Evolutionary conservation across 2,888 invertebrate species (phyloP).

Genomic region (Eupeodes luniger): DNA sequence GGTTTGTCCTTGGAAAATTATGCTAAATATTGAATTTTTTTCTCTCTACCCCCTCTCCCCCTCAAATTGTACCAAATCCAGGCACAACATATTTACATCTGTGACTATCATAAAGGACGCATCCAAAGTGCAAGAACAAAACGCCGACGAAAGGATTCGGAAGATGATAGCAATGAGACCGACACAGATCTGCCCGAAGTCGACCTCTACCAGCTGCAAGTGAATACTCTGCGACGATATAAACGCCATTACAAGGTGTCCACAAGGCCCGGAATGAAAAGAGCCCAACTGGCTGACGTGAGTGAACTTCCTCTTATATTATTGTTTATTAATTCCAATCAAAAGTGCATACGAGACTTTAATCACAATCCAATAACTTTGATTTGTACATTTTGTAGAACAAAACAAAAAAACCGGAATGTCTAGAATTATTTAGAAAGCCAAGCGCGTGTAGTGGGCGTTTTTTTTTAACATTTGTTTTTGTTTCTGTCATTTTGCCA

Average conservation of each 20-base stretch:
- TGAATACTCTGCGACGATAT: slow-evolving; percentile 96
- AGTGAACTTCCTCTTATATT: slow-evolving; percentile 79
- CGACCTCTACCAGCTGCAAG: slow-evolving; percentile 96
- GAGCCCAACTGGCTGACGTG: slow-evolving; percentile 98
- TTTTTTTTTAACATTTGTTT: neutral
- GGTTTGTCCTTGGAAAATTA: neutral
- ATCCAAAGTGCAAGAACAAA: slow-evolving; percentile 98
- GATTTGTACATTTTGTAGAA: neutral
- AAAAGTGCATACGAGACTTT: slow-evolving; percentile 23
- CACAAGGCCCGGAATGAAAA: slow-evolving; percentile 95
- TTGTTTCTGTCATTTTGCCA: neutral
- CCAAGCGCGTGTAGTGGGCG: slow-evolving; percentile 48
- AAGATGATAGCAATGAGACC: slow-evolving; percentile 97
- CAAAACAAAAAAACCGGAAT: slow-evolving; percentile 49
- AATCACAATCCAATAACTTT: neutral
- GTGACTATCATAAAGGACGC: slow-evolving; percentile 97
- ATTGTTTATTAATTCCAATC: slow-evolving; percentile 27
- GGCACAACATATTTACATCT: slow-evolving; percentile 98
- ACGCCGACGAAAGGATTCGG: slow-evolving; percentile 95
- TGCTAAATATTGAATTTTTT: slow-evolving; percentile 5
- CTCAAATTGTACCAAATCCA: slow-evolving; percentile 82
- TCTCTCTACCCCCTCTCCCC: neutral
- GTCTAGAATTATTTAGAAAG: slow-evolving; percentile 25
- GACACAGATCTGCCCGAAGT: slow-evolving; percentile 96
- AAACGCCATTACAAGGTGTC: slow-evolving; percentile 97